Evolutionary conservation across 2,113 vertebrate genomes (phyloP), one percentile per base, ranked within the genome.

Genomic region (Reinhardtius hippoglossoides): DNA sequence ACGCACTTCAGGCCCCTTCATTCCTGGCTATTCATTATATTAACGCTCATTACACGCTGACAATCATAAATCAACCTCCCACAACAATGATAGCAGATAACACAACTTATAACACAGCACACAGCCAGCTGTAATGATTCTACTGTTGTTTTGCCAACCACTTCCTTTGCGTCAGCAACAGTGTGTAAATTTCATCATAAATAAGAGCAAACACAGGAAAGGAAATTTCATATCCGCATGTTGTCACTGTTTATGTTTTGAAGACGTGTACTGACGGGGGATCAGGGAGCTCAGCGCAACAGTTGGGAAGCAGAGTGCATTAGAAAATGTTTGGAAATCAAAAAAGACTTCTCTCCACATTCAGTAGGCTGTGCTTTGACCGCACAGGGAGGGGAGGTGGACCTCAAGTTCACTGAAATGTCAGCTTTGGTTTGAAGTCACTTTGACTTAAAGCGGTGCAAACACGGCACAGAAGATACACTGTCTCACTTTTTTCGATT

Each of bases 141-240:
- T 73, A 18, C 54, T 4, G 12, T 66, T 60, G 35, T 74, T 83
- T 79, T 64, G 23, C 59, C 10, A 67, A 74, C 57, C 59, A 65
- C 75, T 93, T 92, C 92, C 90, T 76, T 78, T 91, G 81, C 90
- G 90, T 93, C 91, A 92, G 62, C 69, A 72, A 24, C 50, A 75
- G 83, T 87, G 91, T 89, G 91, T 88, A 81, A 84, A 88, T 90
- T 90, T 92, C 77, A 85, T 87, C 91, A 89, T 87, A 82, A 84
- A 77, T 16, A 5, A 74, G 81, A 73, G 90, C 86, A 91, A 92
- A 93, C 92, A 92, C 56, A 50, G 80, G 59, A 85, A 63, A 80
- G 92, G 91, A 92, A 93, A 90, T 91, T 92, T 88, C 90, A 92
- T 93, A 92, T 93, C 90, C 91, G 82, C 67, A 65, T 67, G 84